Base-by-base conservation (phyloP, 2,113 vertebrate genomes). In the Noturus placidus region DNA sequence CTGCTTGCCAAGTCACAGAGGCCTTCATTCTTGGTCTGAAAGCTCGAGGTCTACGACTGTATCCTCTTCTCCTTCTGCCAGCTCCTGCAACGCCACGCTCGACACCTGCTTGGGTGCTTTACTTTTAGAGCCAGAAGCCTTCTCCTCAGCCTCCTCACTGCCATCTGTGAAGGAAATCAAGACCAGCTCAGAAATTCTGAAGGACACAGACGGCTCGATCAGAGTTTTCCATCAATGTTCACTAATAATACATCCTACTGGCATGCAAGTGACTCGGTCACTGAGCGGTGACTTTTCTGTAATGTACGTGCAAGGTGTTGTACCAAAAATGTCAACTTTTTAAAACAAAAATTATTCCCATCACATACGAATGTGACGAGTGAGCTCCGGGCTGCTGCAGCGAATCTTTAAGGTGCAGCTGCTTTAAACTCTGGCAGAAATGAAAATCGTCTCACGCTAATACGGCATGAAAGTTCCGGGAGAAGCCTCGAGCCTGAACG, bases 11-110 rank as follows among this genome's bases (percentile, higher is more conserved):
- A 77, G 59, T 84, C 87, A 8, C 82, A 5, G 14, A 78, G 59
- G 61, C 54, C 27, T 81, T 95, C 93, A 96, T 82, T 97, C 95
- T 20, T 95, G 96, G 0, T 98, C 97, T 0, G 98, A 99, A 69
- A 99, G 92, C 83, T 95, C 91, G 65, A 99, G 94, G 88, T 99
- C 98, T 92, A 97, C 95, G 84, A 99, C 95, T 5, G 96, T 0
- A n/a, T 99, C 98, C 42, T 96, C 96, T 0, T 93, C 96, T 33
- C 98, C 98, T 88, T 93, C 94, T 0, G 97, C 96, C 87, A 99
- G 94, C 87, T 90, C 94, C 59, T 95, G 87, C 38, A 99, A 95
- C 92, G 97, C 96, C 0, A 94, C 80, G 0, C 90, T 94, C 1
- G 95, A 93, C 90, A 96, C 61, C 76, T 94, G 93, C 91, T 94